These are phyloP conservation scores for Phocoena phocoena DNA, from an alignment of 2,113 vertebrate species.

Conservation along the genomic window DNA sequence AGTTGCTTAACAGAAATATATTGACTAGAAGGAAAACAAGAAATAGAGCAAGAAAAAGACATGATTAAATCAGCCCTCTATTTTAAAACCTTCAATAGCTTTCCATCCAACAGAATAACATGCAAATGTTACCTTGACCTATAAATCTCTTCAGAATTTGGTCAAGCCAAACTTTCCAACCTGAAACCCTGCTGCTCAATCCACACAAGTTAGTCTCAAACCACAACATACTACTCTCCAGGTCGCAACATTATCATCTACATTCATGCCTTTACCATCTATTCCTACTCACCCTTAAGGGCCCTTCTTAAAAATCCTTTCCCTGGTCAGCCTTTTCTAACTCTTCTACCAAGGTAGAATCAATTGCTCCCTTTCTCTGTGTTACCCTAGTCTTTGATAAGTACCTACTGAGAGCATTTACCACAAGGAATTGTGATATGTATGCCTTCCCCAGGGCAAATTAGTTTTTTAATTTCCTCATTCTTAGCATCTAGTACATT, in stretches of 20 bases:
- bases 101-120: neutral
- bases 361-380: neutral
- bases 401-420: neutral
- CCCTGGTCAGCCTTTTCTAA: neutral
- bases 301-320: neutral
- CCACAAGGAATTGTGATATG: neutral
- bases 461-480: slow-evolving; percentile 7
- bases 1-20: slow-evolving; percentile 7
- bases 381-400: neutral
- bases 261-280: neutral
- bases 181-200: neutral
- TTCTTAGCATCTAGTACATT: neutral
- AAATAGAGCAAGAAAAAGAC: slow-evolving; percentile 4
- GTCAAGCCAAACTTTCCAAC: neutral
- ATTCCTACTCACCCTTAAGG: neutral
- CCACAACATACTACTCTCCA: neutral
- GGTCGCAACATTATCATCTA: neutral
- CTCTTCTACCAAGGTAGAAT: neutral
- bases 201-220: neutral
- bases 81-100: neutral
- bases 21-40: slow-evolving; percentile 11
- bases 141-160: neutral
- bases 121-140: neutral
- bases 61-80: neutral
- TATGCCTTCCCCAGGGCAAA: neutral